These are phyloP conservation scores for Megastigmus dorsalis DNA, from an alignment of 2,888 invertebrate genomes.

Conservation along the genomic window DNA sequence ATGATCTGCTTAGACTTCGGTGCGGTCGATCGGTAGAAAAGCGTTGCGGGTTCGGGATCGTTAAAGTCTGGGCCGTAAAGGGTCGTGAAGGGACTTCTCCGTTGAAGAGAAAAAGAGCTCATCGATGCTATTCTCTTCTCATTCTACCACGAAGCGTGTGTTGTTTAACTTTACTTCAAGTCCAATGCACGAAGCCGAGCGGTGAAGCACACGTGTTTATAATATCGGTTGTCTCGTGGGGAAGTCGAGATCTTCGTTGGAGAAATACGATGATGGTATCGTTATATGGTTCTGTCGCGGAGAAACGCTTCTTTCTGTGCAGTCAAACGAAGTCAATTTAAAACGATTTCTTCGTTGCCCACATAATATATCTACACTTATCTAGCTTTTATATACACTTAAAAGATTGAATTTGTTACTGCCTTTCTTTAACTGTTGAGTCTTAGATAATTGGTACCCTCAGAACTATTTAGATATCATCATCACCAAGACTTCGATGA, in stretches of 20 bases:
- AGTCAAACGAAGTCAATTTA: not conserved
- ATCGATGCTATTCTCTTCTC: too few species aligned
- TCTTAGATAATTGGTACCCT: too few species aligned
- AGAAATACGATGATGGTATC: not conserved
- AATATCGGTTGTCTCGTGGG: not conserved
- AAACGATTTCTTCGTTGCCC: not conserved
- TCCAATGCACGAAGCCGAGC: conserved; percentile 29
- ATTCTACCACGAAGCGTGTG: too few species aligned
- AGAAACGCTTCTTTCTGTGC: not conserved
- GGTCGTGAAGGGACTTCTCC: too few species aligned
- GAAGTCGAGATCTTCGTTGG: conserved; percentile 4
- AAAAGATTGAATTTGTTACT: too few species aligned
- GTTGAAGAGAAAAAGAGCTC: too few species aligned
- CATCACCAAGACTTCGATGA: too few species aligned
- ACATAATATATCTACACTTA: not conserved
- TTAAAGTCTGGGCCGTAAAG: not conserved
- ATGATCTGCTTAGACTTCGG: not conserved
- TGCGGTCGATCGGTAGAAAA: not conserved
- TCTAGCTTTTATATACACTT: too few species aligned
- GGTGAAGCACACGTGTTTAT: not conserved
- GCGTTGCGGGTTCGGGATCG: not conserved
- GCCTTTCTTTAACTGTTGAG: too few species aligned
- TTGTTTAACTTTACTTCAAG: conserved; percentile 14
- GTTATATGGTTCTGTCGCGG: too few species aligned
- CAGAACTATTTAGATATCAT: too few species aligned